A percentile compares a stretch with the other conserved stretches of the same genome.
Conservation (phyloP, 2,888 invertebrate genomes). For the Geotrupes spiniger region DNA sequence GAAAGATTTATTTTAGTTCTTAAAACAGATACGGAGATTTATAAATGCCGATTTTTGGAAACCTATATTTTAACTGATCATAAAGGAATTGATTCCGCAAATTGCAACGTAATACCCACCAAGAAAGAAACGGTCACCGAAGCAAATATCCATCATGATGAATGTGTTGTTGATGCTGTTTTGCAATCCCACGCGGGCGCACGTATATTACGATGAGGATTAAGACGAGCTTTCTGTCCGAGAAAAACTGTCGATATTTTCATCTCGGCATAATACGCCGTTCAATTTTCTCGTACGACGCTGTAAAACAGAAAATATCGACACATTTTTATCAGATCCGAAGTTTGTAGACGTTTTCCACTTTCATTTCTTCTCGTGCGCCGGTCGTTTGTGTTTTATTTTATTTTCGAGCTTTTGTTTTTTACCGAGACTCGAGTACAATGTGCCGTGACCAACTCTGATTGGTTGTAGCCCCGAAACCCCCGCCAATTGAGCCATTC, state of each 20-base stretch:
- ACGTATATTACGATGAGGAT: conserved; percentile 7
- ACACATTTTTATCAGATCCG: conserved; percentile 30
- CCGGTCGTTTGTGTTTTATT: conserved; percentile 27
- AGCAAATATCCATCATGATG: too few relatives aligned
- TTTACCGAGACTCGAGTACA: conserved; percentile 25
- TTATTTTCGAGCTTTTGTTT: conserved; percentile 29
- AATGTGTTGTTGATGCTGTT: too few relatives aligned
- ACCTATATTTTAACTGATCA: too few relatives aligned
- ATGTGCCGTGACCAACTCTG: conserved; percentile 22
- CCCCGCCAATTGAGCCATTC: conserved; percentile 27
- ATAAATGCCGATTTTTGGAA: too few relatives aligned
- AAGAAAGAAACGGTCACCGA: too few relatives aligned
- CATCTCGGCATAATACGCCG: conserved; percentile 18
- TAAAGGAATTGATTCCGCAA: too few relatives aligned
- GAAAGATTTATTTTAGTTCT: too few relatives aligned
- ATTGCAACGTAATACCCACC: too few relatives aligned
- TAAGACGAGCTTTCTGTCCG: conserved; percentile 12
- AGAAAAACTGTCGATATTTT: conserved; percentile 15
- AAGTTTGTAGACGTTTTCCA: conserved; percentile 27
- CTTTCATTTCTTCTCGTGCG: conserved; percentile 27
- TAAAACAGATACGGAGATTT: too few relatives aligned
- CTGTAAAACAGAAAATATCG: conserved; percentile 28
- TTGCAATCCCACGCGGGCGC: too few relatives aligned
- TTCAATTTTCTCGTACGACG: conserved; percentile 28
- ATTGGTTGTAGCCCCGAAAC: conserved; percentile 28